Evolutionary conservation across 1,140 invertebrate species (phyloP).

Genomic region (Trichonephila clavata): DNA sequence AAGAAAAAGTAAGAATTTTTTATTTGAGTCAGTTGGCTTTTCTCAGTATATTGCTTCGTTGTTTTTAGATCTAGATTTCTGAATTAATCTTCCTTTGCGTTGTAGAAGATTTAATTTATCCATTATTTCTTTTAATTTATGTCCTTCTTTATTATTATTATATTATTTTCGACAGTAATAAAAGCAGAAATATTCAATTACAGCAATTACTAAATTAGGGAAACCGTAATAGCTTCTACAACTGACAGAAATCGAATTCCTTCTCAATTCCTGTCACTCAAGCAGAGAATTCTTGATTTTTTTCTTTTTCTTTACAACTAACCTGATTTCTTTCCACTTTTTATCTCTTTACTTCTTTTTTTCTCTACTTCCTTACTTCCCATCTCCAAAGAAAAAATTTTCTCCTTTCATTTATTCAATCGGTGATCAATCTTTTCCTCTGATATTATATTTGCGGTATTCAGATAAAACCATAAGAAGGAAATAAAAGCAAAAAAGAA

Average conservation of each 20-base stretch:
- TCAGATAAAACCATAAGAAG: not conserved
- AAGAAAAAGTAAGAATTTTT: too few species aligned
- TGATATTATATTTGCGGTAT: not conserved
- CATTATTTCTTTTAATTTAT: too few species aligned
- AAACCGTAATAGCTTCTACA: not conserved
- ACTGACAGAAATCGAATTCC: not conserved
- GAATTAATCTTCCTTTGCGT: too few species aligned
- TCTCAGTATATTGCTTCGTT: too few species aligned
- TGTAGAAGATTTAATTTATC: too few species aligned
- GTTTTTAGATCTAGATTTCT: too few species aligned
- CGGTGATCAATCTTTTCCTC: conserved; percentile 1
- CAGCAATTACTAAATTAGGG: not conserved
- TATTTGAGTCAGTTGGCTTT: too few species aligned
- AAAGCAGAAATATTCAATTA: not conserved
- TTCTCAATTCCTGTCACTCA: not conserved
- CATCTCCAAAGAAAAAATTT: not conserved
- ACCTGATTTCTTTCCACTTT: not conserved
- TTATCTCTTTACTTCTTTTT: not conserved
- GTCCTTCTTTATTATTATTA: too few species aligned
- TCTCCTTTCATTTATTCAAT: not conserved
- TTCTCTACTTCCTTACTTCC: not conserved
- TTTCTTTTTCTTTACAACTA: not conserved
- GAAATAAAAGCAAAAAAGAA: not conserved
- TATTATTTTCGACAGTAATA: too few species aligned
- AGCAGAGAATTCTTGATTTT: not conserved